These are phyloP conservation scores for Leptopilina boulardi DNA, from an alignment of 1,140 invertebrate genomes.

Conservation along the genomic window DNA sequence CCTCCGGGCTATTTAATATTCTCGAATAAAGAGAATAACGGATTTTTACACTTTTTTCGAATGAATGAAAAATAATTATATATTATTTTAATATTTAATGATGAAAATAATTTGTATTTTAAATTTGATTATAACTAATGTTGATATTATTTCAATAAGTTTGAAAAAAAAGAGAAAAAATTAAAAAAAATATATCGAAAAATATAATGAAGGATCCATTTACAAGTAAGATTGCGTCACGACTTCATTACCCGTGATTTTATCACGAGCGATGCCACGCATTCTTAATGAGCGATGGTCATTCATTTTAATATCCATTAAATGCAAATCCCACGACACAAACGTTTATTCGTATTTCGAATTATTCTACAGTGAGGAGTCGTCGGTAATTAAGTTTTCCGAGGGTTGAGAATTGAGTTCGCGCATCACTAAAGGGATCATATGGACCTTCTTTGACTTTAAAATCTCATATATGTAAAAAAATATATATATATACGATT, in stretches of 20 bases:
- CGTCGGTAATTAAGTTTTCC: slow-evolving; percentile 62
- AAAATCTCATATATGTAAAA: not conserved
- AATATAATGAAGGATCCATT: slow-evolving; percentile 74
- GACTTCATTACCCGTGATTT: slow-evolving; percentile 74
- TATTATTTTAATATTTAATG: no score
- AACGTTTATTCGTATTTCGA: slow-evolving; percentile 73
- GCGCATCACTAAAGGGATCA: slow-evolving; percentile 5
- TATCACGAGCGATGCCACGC: slow-evolving; percentile 66
- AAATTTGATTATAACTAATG: no score
- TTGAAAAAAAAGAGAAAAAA: slow-evolving; percentile 42
- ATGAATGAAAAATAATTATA: no score
- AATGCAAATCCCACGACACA: slow-evolving; percentile 73
- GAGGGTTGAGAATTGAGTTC: slow-evolving; percentile 55
- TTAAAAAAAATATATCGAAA: no score
- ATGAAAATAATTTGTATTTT: no score
- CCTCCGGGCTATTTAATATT: no score
- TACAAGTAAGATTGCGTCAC: slow-evolving; percentile 74
- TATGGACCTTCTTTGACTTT: not conserved
- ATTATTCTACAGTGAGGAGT: slow-evolving; percentile 67
- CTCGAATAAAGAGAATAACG: no score
- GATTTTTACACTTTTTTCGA: no score
- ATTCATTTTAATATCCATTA: slow-evolving; percentile 77
- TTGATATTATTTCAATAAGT: no score
- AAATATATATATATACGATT: not conserved
- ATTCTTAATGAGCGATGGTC: slow-evolving; percentile 75